A percentile compares a stretch with the other conserved stretches of the same genome.
Evolutionary conservation across 2,888 invertebrate species (phyloP).

Genomic region (Polyploca ridens): DNA sequence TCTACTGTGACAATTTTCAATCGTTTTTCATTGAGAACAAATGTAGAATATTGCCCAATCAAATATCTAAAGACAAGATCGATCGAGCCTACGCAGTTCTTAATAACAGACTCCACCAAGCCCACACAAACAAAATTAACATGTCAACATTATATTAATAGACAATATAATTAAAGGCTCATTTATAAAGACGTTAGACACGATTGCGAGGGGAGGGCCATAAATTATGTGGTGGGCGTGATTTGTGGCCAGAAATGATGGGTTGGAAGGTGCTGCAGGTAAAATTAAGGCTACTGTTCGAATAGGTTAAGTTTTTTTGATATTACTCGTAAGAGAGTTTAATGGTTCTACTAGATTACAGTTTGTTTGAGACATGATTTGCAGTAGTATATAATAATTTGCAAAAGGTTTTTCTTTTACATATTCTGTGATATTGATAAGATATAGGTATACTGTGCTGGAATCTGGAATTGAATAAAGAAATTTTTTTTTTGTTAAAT

Average conservation of each 20-base stretch:
- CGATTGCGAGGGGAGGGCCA: slow-evolving; percentile 15
- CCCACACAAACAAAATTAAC: slow-evolving; percentile 47
- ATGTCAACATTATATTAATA: slow-evolving; percentile 56
- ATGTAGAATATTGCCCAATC: not conserved
- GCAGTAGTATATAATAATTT: no score
- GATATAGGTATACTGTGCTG: no score
- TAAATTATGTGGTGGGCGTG: slow-evolving; percentile 37
- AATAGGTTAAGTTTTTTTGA: not conserved
- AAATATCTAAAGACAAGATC: slow-evolving; percentile 2
- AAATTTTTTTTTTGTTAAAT: no score
- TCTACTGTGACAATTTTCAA: no score
- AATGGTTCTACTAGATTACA: no score
- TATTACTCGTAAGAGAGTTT: not conserved
- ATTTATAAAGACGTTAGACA: slow-evolving; percentile 34
- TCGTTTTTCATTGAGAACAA: no score
- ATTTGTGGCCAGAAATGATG: slow-evolving; percentile 37
- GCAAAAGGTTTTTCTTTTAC: no score
- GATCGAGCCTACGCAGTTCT: not conserved
- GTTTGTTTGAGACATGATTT: not conserved
- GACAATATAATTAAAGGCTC: slow-evolving; percentile 54
- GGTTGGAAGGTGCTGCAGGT: slow-evolving; percentile 22
- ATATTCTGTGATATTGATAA: no score
- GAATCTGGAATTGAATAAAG: no score
- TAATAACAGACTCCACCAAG: slow-evolving; percentile 18
- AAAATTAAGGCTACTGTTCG: slow-evolving; percentile 23